Percentiles rank a stretch among this genome's conserved stretches.
These are phyloP conservation scores for Pachydiplax longipennis DNA, from an alignment of 2,888 invertebrate species.

Conservation along the genomic window DNA sequence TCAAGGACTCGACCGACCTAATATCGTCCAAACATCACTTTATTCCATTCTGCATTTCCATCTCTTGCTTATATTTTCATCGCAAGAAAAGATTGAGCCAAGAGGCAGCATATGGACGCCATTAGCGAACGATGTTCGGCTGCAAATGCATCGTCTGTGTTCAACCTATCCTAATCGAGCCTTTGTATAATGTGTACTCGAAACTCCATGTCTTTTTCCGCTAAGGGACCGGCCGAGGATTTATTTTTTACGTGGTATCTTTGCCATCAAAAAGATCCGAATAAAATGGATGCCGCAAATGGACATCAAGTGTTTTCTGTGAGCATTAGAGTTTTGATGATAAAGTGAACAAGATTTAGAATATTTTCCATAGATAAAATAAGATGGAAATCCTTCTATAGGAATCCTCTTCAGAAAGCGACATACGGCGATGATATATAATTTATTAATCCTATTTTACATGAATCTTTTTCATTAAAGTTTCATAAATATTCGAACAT, in stretches of 20 bases:
- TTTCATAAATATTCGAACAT: too few relatives aligned
- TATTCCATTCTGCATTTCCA: neutral
- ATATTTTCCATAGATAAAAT: neutral
- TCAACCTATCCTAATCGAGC: neutral
- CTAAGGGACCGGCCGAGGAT: neutral
- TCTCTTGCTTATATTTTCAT: neutral
- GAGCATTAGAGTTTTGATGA: neutral
- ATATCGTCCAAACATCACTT: neutral
- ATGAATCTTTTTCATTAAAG: too few relatives aligned
- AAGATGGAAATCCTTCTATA: too few relatives aligned
- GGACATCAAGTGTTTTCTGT: neutral
- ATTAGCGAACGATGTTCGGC: conserved; percentile 20
- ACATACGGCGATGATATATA: too few relatives aligned
- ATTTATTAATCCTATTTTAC: too few relatives aligned
- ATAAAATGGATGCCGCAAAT: neutral
- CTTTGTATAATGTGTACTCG: conserved; percentile 29
- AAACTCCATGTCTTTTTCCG: neutral
- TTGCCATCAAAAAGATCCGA: neutral
- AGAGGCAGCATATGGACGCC: conserved; percentile 17
- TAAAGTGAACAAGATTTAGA: neutral
- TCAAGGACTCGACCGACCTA: neutral
- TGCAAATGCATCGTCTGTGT: neutral
- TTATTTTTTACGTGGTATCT: neutral
- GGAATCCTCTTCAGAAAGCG: too few relatives aligned
- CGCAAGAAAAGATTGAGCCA: neutral